Conservation (phyloP, 2,797 vertebrate genomes). For the Anisognathus igniventris region DNA sequence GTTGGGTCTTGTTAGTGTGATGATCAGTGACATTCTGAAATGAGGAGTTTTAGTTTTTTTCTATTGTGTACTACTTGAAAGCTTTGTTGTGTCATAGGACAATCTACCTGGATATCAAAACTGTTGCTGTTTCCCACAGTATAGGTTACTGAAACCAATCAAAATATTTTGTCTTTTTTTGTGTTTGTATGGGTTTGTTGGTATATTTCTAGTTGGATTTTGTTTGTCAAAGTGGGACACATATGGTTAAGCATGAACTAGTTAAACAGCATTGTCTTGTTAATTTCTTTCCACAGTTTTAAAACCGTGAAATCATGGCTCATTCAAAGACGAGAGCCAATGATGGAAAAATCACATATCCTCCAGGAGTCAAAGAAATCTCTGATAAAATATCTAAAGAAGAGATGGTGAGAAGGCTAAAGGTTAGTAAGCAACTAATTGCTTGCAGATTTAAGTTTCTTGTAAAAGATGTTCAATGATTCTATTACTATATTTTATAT, state of each 20-base stretch:
- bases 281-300: constrained; percentile 73
- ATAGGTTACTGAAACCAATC: background rate
- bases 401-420: constrained; percentile 97
- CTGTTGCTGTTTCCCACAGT: background rate
- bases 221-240: background rate
- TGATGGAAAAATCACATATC: constrained; percentile 98
- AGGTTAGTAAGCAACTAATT: constrained; percentile 78
- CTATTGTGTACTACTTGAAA: background rate
- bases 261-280: background rate
- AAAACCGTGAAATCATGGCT: constrained; percentile 89
- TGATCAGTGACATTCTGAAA: background rate
- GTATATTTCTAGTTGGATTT: background rate
- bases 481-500: background rate
- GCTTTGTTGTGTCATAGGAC: background rate
- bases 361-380: constrained; percentile 98
- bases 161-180: background rate
- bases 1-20: background rate
- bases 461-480: background rate
- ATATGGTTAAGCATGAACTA: background rate
- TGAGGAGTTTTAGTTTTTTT: background rate
- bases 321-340: constrained; percentile 97
- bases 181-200: background rate
- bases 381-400: constrained; percentile 99
- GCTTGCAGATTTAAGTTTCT: background rate
- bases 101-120: background rate